Percentiles rank a stretch among this genome's conserved stretches.
These are phyloP conservation scores for Epinotia demarniana DNA, from an alignment of 2,888 invertebrate species.

Conservation along the genomic window DNA sequence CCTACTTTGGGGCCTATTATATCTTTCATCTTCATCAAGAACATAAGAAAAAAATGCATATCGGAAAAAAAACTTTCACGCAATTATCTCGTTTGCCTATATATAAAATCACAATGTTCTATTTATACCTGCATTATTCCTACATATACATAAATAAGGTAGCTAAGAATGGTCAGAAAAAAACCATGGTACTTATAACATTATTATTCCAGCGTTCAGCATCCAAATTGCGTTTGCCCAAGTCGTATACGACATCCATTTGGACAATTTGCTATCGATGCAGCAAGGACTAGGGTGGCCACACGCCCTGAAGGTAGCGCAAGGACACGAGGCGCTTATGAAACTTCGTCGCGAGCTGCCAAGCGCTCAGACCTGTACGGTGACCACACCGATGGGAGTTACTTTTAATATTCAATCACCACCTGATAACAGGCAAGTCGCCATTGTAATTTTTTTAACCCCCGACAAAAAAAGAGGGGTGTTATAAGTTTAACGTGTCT, in stretches of 20 bases:
- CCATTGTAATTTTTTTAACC: background rate
- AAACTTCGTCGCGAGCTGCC: constrained; percentile 58
- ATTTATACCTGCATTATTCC: no score
- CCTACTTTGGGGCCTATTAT: no score
- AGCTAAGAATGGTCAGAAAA: no score
- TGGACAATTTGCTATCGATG: constrained; percentile 64
- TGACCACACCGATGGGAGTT: constrained; percentile 64
- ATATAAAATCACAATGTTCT: background rate
- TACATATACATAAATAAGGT: no score
- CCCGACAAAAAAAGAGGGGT: no score
- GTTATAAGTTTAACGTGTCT: no score
- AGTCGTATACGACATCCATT: constrained; percentile 53
- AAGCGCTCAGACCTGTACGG: constrained; percentile 61
- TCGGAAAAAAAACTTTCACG: background rate
- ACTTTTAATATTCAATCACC: constrained; percentile 62
- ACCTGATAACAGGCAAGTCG: constrained; percentile 62
- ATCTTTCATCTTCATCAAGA: no score
- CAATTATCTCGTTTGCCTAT: background rate
- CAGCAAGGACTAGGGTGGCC: constrained; percentile 76
- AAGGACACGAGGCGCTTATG: constrained; percentile 70
- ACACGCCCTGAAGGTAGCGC: constrained; percentile 58
- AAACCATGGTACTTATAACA: no score
- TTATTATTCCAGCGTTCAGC: constrained; percentile 39
- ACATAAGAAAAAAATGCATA: no score
- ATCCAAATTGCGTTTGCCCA: constrained; percentile 48